Percentiles rank a stretch among this genome's conserved stretches.
These are phyloP conservation scores for Drosophila funebris DNA, from an alignment of 1,140 invertebrate species.

Conservation along the genomic window DNA sequence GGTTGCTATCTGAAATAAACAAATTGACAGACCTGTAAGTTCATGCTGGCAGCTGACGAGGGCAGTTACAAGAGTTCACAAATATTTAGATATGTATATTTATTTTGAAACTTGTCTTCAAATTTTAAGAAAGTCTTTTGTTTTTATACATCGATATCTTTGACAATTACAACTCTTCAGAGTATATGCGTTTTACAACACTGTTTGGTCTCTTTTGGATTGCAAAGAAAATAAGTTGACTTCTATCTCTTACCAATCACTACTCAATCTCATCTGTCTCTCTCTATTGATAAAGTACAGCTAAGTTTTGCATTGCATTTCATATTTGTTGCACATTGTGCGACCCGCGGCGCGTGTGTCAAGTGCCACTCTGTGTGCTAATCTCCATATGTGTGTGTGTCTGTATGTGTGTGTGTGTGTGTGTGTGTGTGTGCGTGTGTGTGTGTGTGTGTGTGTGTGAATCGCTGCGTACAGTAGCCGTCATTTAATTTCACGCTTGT, in stretches of 20 bases:
- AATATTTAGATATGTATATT: no score
- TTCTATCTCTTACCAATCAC: neutral
- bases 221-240: no score
- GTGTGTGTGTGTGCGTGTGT: neutral
- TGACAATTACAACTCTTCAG: no score
- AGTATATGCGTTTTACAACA: no score
- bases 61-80: no score
- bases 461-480: conserved; percentile 36
- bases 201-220: no score
- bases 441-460: neutral
- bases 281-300: neutral
- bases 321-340: conserved; percentile 22
- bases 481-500: conserved; percentile 60
- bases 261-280: neutral
- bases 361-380: conserved; percentile 15
- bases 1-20: no score
- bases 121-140: no score
- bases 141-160: no score
- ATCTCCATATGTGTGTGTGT: neutral
- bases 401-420: neutral
- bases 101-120: no score
- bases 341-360: conserved; percentile 24
- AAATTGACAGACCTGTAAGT: no score
- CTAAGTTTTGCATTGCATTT: conserved; percentile 12
- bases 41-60: no score